Evolutionary conservation across 2,888 invertebrate species (phyloP).

Genomic region (Malacosoma neustria): DNA sequence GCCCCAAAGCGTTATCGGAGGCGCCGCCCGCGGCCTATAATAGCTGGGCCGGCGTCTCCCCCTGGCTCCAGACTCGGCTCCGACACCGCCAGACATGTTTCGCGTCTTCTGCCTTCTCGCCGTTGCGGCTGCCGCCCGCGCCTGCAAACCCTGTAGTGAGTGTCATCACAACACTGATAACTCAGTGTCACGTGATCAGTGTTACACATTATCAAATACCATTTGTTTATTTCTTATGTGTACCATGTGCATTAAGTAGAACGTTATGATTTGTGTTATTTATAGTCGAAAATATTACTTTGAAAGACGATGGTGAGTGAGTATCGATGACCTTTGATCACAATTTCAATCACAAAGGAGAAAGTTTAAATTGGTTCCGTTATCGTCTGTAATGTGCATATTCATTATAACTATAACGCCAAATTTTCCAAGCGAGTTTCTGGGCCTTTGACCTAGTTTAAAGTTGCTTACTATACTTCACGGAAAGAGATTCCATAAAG

Average conservation of each 20-base stretch:
- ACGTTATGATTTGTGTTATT: no score
- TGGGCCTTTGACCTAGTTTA: background rate
- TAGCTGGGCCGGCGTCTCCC: slow-evolving; percentile 68
- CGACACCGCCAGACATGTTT: slow-evolving; percentile 65
- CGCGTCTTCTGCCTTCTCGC: slow-evolving; percentile 56
- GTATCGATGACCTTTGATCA: background rate
- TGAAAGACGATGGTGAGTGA: background rate
- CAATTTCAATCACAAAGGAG: background rate
- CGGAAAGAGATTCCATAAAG: no score
- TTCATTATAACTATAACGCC: background rate
- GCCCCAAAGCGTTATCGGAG: slow-evolving; percentile 65
- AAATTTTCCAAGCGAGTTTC: background rate
- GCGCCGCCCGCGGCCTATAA: slow-evolving; percentile 72
- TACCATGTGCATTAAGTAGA: no score
- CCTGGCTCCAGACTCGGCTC: slow-evolving; percentile 57
- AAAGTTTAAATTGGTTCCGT: background rate
- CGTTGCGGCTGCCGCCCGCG: slow-evolving; percentile 40
- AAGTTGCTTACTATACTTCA: background rate
- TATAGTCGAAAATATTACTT: background rate
- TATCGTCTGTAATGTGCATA: background rate
- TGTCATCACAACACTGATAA: slow-evolving; percentile 21
- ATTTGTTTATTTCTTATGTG: background rate
- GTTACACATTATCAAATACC: background rate
- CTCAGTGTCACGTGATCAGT: slow-evolving; percentile 6
- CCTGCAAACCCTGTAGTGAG: slow-evolving; percentile 70